These are phyloP conservation scores for Lepus americanus DNA, from an alignment of 2,113 vertebrate genomes.

Conservation along the genomic window DNA sequence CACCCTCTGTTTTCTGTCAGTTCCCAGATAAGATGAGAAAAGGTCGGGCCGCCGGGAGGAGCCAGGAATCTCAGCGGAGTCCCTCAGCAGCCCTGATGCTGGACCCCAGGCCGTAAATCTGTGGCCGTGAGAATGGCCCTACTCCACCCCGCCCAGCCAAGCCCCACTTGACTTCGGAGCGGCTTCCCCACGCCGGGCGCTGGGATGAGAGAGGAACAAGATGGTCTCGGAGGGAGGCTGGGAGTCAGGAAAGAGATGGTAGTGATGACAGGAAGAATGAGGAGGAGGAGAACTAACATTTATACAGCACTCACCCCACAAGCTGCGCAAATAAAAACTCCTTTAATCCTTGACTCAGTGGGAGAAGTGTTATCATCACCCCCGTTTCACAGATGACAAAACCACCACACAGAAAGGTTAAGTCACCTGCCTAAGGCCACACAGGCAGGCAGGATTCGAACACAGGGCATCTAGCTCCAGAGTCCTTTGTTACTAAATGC, in stretches of 20 bases:
- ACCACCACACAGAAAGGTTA: neutral
- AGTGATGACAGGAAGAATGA: neutral
- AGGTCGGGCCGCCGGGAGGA: slow-evolving; percentile 12
- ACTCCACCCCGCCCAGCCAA: neutral
- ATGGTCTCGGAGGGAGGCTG: neutral
- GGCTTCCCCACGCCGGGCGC: neutral
- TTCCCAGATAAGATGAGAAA: slow-evolving; percentile 77
- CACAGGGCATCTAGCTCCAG: neutral
- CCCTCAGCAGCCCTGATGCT: neutral
- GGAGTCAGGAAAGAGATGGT: neutral
- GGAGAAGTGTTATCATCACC: neutral
- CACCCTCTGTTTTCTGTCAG: slow-evolving; percentile 76
- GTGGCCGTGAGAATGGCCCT: neutral
- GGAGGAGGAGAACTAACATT: neutral
- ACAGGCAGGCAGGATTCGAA: neutral
- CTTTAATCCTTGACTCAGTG: neutral
- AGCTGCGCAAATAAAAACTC: neutral
- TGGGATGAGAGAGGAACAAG: neutral
- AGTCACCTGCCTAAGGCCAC: neutral
- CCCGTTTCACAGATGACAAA: neutral
- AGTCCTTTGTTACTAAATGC: neutral
- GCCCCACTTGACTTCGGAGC: neutral
- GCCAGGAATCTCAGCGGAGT: slow-evolving; percentile 62
- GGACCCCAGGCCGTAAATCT: slow-evolving; percentile 61
- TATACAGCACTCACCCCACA: neutral